Base-by-base conservation (phyloP, 2,113 vertebrate species). In the pig (Sus scrofa) region DNA sequence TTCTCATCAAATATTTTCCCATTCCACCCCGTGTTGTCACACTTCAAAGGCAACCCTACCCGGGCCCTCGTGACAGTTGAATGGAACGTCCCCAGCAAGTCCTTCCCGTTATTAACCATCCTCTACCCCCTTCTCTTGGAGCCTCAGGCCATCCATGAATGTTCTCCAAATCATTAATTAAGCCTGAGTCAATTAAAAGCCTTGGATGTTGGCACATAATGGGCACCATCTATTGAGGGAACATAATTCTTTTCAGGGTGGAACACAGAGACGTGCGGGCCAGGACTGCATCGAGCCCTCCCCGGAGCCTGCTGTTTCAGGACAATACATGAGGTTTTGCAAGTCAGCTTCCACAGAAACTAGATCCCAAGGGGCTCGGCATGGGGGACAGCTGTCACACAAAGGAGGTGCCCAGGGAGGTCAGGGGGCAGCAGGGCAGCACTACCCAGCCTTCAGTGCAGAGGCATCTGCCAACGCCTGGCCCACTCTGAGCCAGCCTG, bases 141-240 rank as follows among this genome's bases (percentile, higher is more conserved):
- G 63, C 77, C 77, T 30, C 1, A 0, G 39, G 34, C 3, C 63
- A 44, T 4, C 56, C 8, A 0, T 15, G 34, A 65, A 34, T 63
- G 27, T 18, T 37, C 63, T 94, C 73, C 81, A 60, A n/a, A 34
- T 93, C 86, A 82, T 94, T 97, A 56, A 86, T 84, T 83, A 94
- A 94, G 85, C 84, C 94, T 1, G 7, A 96, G 77, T 85, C 60
- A 50, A 30, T 91, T 54, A 88, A 81, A 86, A 83, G 77, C 62
- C 52, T 10, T 56, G 73, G 79, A 79, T 18, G 71, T 15, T 56
- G 97, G 92, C 95, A 92, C 82, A 11, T 19, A 39, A 6, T 37
- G 56, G 74, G 54, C 34, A 27, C 54, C 19, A 18, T 54, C 89
- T 71, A 37, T 24, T 30, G n/a, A 92, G 19, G 65, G 2, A 11